Evolutionary conservation across 2,888 invertebrate species (phyloP).

Genomic region (Ferdinandea cuprea): DNA sequence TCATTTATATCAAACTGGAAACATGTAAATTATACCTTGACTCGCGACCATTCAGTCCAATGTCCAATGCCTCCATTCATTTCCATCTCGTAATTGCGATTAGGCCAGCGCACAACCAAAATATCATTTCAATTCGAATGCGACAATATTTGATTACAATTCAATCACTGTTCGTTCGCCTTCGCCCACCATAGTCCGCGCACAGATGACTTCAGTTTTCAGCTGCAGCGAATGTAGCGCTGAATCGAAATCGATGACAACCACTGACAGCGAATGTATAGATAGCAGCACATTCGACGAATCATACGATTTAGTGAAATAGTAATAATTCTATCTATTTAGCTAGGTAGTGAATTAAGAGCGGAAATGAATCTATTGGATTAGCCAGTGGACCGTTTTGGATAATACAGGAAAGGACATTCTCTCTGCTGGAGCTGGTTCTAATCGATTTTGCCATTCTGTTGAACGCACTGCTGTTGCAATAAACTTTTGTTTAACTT

Average conservation of each 20-base stretch:
- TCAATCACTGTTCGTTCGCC: too few relatives aligned
- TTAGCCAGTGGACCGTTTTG: conserved; percentile 20
- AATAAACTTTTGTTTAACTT: conserved; percentile 39
- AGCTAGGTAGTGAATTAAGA: conserved; percentile 39
- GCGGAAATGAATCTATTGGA: conserved; percentile 45
- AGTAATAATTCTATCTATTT: conserved; percentile 43
- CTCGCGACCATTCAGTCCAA: too few relatives aligned
- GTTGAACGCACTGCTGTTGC: background rate
- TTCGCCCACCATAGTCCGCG: too few relatives aligned
- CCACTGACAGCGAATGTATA: conserved; percentile 21
- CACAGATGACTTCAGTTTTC: too few relatives aligned
- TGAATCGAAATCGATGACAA: conserved; percentile 31
- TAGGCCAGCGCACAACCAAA: background rate
- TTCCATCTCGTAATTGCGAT: too few relatives aligned
- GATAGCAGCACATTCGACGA: background rate
- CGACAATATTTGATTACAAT: too few relatives aligned
- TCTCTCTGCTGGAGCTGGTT: conserved; percentile 8
- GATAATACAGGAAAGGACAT: conserved; percentile 19
- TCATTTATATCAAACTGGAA: too few relatives aligned
- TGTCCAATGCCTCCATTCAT: too few relatives aligned
- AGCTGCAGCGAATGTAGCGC: background rate
- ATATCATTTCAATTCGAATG: background rate
- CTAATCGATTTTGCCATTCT: conserved; percentile 15
- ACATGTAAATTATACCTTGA: too few relatives aligned
- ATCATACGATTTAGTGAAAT: conserved; percentile 13